These are phyloP conservation scores for Trematomus bernacchii DNA, from an alignment of 2,797 vertebrate species.

Conservation along the genomic window DNA sequence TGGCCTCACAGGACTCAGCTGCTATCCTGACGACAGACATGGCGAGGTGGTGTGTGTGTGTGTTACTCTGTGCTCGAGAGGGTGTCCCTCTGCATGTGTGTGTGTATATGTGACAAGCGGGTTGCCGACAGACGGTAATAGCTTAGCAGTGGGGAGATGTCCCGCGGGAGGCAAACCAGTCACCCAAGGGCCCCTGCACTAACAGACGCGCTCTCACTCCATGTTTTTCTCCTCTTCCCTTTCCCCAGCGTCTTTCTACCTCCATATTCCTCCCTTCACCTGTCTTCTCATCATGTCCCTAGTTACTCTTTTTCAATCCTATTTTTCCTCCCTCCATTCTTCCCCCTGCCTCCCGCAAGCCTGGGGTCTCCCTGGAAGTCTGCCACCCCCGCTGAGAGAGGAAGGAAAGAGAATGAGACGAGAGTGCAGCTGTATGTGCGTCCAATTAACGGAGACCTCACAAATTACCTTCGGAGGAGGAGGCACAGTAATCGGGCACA, in stretches of 20 bases:
- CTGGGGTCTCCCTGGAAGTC: constrained; percentile 63
- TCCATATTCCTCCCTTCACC: constrained; percentile 36
- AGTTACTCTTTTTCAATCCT: neutral
- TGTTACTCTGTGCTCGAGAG: neutral
- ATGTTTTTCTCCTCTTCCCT: constrained; percentile 17
- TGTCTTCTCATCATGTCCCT: constrained; percentile 24
- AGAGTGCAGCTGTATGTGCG: constrained; percentile 67
- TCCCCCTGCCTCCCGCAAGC: constrained; percentile 44
- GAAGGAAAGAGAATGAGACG: constrained; percentile 53
- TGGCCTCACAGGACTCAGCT: constrained; percentile 97
- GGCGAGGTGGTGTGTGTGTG: constrained; percentile 63
- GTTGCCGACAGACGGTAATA: constrained; percentile 85
- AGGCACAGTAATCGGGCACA: constrained; percentile 34
- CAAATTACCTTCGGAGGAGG: constrained; percentile 65
- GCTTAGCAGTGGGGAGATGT: constrained; percentile 78
- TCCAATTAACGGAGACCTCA: constrained; percentile 71
- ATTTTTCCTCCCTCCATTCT: constrained; percentile 18
- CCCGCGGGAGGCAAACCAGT: constrained; percentile 80
- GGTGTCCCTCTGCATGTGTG: constrained; percentile 1
- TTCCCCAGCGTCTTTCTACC: constrained; percentile 11
- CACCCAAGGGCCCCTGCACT: constrained; percentile 88
- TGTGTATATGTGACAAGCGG: constrained; percentile 83
- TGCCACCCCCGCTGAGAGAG: constrained; percentile 49
- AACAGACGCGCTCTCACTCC: constrained; percentile 80
- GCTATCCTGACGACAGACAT: constrained; percentile 92